Conservation (phyloP, 2,888 invertebrate genomes). For the Megastigmus dorsalis region DNA sequence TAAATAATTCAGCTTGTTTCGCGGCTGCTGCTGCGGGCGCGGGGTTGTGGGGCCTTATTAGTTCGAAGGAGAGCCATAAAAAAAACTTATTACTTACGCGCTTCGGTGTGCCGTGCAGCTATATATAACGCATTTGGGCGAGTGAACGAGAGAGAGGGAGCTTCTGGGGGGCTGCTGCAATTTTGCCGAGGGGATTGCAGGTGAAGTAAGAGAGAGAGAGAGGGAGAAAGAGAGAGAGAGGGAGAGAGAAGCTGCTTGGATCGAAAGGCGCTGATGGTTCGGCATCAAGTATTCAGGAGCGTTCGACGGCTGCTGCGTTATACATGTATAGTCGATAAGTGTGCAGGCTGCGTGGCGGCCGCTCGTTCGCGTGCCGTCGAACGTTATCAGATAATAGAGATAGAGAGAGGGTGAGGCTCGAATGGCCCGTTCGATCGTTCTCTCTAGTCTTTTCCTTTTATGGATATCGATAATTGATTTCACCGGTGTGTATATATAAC, state of each 20-base stretch:
- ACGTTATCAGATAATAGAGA: conserved; percentile 59
- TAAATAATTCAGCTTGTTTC: conserved; percentile 72
- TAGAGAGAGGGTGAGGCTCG: conserved; percentile 2
- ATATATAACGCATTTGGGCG: background rate
- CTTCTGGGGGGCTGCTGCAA: background rate
- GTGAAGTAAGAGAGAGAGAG: background rate
- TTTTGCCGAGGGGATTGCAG: background rate
- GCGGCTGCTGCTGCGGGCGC: conserved; percentile 53
- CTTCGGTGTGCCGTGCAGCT: background rate
- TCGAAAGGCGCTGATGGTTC: conserved; percentile 67
- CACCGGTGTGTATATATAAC: conserved; percentile 9
- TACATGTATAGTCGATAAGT: no score
- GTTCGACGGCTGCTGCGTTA: conserved; percentile 58
- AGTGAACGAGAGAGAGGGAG: background rate
- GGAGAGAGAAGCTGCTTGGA: conserved; percentile 35
- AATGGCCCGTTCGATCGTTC: conserved; percentile 32
- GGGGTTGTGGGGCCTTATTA: conserved; percentile 66
- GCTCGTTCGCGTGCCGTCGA: conserved; percentile 58
- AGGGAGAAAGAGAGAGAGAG: background rate
- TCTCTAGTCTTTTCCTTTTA: conserved; percentile 56
- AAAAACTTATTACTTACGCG: conserved; percentile 70
- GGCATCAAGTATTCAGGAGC: conserved; percentile 66
- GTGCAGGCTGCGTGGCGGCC: background rate
- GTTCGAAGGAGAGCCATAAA: conserved; percentile 69
- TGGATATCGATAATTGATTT: conserved; percentile 63